Percentiles rank a stretch among this genome's conserved stretches.
Conservation (phyloP, 2,888 invertebrate genomes). For the Drosophila emarginata region DNA sequence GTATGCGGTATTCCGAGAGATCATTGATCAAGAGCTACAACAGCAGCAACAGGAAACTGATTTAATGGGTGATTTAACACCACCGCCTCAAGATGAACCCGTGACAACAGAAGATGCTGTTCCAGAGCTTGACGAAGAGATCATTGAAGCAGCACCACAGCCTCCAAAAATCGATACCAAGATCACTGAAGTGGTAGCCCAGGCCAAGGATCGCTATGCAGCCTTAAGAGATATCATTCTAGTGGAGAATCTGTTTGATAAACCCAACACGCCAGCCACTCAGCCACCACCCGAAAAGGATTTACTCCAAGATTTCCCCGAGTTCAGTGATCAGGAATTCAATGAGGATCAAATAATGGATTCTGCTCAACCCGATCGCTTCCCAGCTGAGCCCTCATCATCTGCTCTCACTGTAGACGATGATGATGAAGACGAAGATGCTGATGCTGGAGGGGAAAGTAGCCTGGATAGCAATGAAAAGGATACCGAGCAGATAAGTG, state of each 20-base stretch:
- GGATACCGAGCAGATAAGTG: constrained; percentile 63
- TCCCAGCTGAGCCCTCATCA: constrained; percentile 76
- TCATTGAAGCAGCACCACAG: constrained; percentile 46
- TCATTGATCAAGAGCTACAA: constrained; percentile 89
- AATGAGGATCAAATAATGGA: constrained; percentile 82
- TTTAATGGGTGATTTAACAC: constrained; percentile 74
- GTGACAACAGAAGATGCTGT: constrained; percentile 44
- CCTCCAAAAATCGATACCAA: constrained; percentile 83
- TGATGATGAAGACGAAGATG: constrained; percentile 78
- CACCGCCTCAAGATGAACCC: constrained; percentile 56
- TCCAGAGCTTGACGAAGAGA: constrained; percentile 36
- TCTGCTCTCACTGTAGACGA: constrained; percentile 79
- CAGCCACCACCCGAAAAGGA: constrained; percentile 60
- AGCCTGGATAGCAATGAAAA: constrained; percentile 80
- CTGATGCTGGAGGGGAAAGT: constrained; percentile 79
- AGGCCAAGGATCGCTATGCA: constrained; percentile 89
- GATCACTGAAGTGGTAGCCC: constrained; percentile 83
- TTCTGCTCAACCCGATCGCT: constrained; percentile 65
- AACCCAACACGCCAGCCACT: constrained; percentile 65
- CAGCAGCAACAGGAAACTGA: constrained; percentile 83
- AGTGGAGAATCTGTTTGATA: constrained; percentile 85
- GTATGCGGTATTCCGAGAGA: constrained; percentile 94
- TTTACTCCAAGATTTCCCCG: constrained; percentile 76
- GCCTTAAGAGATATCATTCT: constrained; percentile 90
- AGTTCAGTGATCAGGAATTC: constrained; percentile 77